Evolutionary conservation across 1,140 invertebrate genomes (phyloP), one percentile per base, ranked within the genome.

Genomic region (Colletes latitarsis): DNA sequence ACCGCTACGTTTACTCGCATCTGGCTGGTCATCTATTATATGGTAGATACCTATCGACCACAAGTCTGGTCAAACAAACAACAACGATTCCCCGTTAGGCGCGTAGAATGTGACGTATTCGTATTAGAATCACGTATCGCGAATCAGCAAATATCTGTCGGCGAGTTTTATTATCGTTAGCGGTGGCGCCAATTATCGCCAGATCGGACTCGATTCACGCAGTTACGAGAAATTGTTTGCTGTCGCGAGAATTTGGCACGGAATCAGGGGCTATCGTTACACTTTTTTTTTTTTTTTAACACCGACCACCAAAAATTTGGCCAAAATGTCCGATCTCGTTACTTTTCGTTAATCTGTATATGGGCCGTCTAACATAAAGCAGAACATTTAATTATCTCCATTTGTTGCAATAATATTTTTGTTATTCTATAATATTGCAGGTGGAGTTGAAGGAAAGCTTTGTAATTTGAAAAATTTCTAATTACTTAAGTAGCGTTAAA

Each of bases 161-260:
- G 21, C n/a, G 39, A 63, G 78, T 84, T 84, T 77, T 77, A 64
- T 66, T 77, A 39, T 58, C 21, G 17, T 17, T 53, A 63, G 63
- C 39, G 17, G 6, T 10, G 14, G 14, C 4, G 43, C 43, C 73
- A 73, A 73, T 84, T 75, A 85, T 77, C 46, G 39, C 52, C 10
- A 41, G 14, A 41, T 58, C 46, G 30, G 14, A 19, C 15, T 57
- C 52, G 81, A 49, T n/a, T 60, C 41, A 46, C 52, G 6, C 52
- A 57, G 39, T 64, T 49, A n/a, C 15, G 58, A 49, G 55, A 39
- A 52, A 79, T 82, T 74, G 73, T 84, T 84, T 82, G 46, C 60
- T 19, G 55, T 78, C 52, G 30, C 62, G 63, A 62, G 73, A 69
- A 73, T 82, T 43, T 12, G 43, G 10, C 21, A n/a, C 4, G 55